Percentiles rank a stretch among this genome's conserved stretches.
Evolutionary conservation across 2,113 vertebrate species (phyloP).

Genomic region (Mellivora capensis): DNA sequence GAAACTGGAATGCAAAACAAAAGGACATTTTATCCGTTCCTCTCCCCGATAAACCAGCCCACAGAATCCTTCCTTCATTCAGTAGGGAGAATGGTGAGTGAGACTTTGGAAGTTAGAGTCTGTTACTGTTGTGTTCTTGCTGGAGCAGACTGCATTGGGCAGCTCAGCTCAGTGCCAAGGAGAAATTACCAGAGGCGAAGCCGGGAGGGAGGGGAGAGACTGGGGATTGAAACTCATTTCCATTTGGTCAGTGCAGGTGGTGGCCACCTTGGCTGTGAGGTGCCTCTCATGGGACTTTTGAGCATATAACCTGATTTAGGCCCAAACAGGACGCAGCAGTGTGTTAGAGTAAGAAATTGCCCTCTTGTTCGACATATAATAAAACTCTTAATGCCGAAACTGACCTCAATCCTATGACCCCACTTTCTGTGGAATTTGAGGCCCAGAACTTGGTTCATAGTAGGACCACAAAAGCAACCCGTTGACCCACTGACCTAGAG

Average conservation of each 20-base stretch:
- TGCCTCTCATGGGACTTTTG: neutral
- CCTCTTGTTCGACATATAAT: neutral
- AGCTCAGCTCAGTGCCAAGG: neutral
- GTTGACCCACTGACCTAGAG: neutral
- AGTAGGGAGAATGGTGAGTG: neutral
- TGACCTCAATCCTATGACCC: neutral
- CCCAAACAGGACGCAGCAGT: neutral
- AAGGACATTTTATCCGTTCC: neutral
- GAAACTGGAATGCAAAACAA: neutral
- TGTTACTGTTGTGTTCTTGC: neutral
- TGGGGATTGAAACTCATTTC: neutral
- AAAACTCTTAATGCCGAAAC: neutral
- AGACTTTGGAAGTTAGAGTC: neutral
- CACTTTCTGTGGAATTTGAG: neutral
- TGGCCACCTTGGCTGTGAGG: neutral
- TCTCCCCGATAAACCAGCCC: neutral
- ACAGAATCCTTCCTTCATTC: neutral
- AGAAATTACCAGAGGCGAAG: neutral
- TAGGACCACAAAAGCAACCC: neutral
- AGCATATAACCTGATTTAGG: neutral
- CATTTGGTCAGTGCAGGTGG: accelerated
- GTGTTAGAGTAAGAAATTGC: neutral
- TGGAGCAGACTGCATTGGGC: neutral
- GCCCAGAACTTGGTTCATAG: neutral
- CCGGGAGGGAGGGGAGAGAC: neutral